These are phyloP conservation scores for Acrobasis repandana DNA, from an alignment of 2,888 invertebrate species.

Conservation along the genomic window DNA sequence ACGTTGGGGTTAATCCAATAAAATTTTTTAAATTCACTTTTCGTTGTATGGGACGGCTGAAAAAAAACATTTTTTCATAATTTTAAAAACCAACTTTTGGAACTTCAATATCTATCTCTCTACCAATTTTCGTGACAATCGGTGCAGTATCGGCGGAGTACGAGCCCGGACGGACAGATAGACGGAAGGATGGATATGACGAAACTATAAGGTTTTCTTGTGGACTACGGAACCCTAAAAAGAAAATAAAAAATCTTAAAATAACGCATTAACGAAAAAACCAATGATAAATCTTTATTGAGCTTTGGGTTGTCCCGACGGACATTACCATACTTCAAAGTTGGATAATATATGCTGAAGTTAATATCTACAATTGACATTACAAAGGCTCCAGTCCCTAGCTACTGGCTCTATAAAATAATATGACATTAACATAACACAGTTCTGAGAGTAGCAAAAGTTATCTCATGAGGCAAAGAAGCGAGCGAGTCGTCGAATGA, in stretches of 20 bases:
- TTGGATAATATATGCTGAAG: not conserved
- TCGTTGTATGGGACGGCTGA: too few species aligned
- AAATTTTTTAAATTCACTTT: too few species aligned
- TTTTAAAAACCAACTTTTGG: too few species aligned
- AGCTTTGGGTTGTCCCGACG: not conserved
- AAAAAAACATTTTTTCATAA: too few species aligned
- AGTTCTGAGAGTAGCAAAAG: slow-evolving; percentile 14
- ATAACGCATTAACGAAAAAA: not conserved
- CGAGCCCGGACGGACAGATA: too few species aligned
- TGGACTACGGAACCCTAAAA: too few species aligned
- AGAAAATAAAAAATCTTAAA: not conserved
- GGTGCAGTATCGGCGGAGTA: too few species aligned
- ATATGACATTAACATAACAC: slow-evolving; percentile 18
- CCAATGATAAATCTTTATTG: not conserved
- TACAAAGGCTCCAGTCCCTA: slow-evolving; percentile 6
- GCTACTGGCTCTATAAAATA: slow-evolving; percentile 7
- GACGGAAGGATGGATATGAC: too few species aligned
- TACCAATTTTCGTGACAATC: too few species aligned
- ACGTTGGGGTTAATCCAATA: too few species aligned
- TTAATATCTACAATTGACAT: slow-evolving; percentile 7
- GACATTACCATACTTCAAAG: not conserved
- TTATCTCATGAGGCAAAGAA: slow-evolving; percentile 11
- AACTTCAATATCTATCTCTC: too few species aligned
- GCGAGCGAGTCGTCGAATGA: slow-evolving; percentile 41
- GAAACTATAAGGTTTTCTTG: too few species aligned